These are phyloP conservation scores for Chymomyza procnemis DNA, from an alignment of 2,888 invertebrate genomes.

Conservation along the genomic window DNA sequence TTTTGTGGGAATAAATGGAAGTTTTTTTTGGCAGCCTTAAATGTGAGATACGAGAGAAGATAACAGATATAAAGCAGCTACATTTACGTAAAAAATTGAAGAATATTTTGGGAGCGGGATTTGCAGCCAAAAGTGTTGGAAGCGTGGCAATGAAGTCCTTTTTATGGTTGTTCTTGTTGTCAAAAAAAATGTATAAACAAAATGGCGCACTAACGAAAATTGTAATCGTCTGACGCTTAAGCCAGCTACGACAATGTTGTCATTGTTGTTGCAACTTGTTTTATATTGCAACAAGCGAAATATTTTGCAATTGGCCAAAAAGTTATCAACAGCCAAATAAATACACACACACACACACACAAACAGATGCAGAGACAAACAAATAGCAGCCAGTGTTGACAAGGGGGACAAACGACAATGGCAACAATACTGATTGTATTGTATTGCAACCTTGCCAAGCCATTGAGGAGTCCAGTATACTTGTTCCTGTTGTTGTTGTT, in stretches of 20 bases:
- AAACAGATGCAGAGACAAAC: conserved; percentile 12
- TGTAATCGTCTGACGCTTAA: conserved; percentile 30
- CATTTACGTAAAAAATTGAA: conserved; percentile 7
- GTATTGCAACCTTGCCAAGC: background rate
- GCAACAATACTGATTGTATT: conserved; percentile 6
- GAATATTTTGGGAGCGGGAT: no score
- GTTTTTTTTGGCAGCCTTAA: no score
- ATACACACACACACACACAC: conserved; percentile 28
- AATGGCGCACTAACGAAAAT: conserved; percentile 34
- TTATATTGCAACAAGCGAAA: conserved; percentile 28
- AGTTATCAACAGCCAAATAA: conserved; percentile 46
- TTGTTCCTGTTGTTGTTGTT: conserved; percentile 7
- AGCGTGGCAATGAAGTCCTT: background rate
- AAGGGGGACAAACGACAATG: conserved; percentile 4
- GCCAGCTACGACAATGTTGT: conserved; percentile 20
- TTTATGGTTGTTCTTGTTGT: conserved; percentile 30
- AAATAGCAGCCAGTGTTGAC: conserved; percentile 12
- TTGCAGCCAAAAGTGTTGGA: background rate
- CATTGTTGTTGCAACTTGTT: conserved; percentile 9
- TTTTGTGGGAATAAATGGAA: no score
- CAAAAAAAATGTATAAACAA: conserved; percentile 30
- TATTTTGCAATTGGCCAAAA: conserved; percentile 50
- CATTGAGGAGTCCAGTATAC: background rate
- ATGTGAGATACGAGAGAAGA: background rate
- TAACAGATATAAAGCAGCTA: conserved; percentile 17